Conservation (phyloP, 1,140 invertebrate genomes). For the Heliconius eleuchia region DNA sequence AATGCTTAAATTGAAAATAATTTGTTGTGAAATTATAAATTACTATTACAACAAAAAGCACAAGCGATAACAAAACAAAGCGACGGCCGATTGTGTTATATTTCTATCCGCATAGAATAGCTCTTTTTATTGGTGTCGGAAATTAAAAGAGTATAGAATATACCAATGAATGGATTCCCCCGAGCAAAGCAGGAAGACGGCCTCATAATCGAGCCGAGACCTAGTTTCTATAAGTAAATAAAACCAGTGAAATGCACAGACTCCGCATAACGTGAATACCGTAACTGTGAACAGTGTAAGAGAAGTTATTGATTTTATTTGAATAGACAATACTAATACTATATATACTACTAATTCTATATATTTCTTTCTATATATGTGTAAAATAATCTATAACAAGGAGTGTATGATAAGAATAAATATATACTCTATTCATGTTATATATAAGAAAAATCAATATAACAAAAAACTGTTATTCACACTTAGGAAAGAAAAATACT, state of each 20-base stretch:
- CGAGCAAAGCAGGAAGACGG: slow-evolving; percentile 27
- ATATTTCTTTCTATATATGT: not conserved
- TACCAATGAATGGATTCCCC: slow-evolving; percentile 21
- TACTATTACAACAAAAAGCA: not conserved
- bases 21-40: not conserved
- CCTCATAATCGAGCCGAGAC: slow-evolving; percentile 51
- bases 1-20: not conserved
- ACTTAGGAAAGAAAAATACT: no score
- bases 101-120: not conserved
- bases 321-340: not conserved
- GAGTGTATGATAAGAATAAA: not conserved
- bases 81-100: not conserved
- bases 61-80: not conserved
- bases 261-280: slow-evolving; percentile 11
- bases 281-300: slow-evolving; percentile 6
- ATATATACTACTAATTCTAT: not conserved
- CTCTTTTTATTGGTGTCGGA: slow-evolving; percentile 11
- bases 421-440: no score
- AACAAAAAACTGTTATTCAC: no score
- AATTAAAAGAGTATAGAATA: slow-evolving; percentile 28
- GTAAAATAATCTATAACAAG: not conserved
- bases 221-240: slow-evolving; percentile 47
- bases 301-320: not conserved
- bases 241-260: slow-evolving; percentile 35
- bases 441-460: no score